These are phyloP conservation scores for Drosophila kambysellisi DNA, from an alignment of 2,888 invertebrate species.

Conservation along the genomic window DNA sequence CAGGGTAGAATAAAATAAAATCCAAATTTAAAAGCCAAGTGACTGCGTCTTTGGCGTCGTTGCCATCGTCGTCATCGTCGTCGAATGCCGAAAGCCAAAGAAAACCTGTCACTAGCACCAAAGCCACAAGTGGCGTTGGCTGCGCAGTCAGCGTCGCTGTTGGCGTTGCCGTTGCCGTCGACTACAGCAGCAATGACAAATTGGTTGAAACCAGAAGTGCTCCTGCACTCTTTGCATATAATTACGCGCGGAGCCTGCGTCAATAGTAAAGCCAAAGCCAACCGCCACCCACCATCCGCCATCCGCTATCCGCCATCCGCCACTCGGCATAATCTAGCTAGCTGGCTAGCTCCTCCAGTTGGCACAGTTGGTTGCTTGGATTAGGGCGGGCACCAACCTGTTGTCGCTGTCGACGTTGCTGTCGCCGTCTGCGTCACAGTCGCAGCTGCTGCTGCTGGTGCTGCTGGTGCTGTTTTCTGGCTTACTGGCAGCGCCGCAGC, in stretches of 20 bases:
- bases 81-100: constrained; percentile 37
- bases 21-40: constrained; percentile 45
- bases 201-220: constrained; percentile 76
- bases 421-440: constrained; percentile 35
- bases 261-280: constrained; percentile 10
- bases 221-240: constrained; percentile 72
- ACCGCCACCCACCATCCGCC: not conserved
- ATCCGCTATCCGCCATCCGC: not conserved
- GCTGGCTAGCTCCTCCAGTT: constrained; percentile 7
- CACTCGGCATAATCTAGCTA: not conserved
- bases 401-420: constrained; percentile 30
- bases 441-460: constrained; percentile 3
- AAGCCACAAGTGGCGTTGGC: constrained; percentile 37
- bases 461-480: not conserved
- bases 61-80: constrained; percentile 3
- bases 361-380: constrained; percentile 25
- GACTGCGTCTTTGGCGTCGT: constrained; percentile 9
- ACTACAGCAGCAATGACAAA: constrained; percentile 62
- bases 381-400: constrained; percentile 56
- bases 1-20: constrained; percentile 44
- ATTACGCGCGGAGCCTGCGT: constrained; percentile 44
- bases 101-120: constrained; percentile 54
- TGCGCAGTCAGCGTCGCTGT: constrained; percentile 25
- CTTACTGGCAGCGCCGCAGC: constrained; percentile 5
- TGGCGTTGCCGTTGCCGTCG: constrained; percentile 12